These are phyloP conservation scores for Megaustenia siamemsis DNA, from an alignment of 2,888 invertebrate species.

Conservation along the genomic window DNA sequence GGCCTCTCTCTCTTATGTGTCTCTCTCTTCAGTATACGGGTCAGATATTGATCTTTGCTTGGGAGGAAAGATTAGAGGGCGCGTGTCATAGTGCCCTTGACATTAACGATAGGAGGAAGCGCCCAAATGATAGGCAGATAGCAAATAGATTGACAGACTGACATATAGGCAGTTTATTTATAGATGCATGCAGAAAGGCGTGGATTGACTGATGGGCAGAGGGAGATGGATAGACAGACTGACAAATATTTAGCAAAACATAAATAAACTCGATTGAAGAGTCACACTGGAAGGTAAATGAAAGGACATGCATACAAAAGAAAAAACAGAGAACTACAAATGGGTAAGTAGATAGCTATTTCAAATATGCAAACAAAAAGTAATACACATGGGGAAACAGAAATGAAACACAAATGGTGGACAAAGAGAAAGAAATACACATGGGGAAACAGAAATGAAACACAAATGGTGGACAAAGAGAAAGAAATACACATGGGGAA, in stretches of 20 bases:
- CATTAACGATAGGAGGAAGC: not conserved
- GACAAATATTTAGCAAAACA: not conserved
- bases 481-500: too few species aligned
- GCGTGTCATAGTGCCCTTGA: constrained; percentile 33
- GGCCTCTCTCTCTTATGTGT: not conserved
- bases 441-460: too few species aligned
- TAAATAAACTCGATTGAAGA: too few species aligned
- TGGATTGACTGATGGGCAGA: not conserved
- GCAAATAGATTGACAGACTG: not conserved
- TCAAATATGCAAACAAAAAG: not conserved
- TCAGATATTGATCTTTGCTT: constrained; percentile 16
- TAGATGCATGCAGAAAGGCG: not conserved
- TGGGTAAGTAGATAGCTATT: not conserved
- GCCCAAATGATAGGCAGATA: not conserved
- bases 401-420: too few species aligned
- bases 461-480: not conserved
- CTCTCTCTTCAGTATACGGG: not conserved
- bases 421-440: not conserved
- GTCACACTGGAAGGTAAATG: too few species aligned
- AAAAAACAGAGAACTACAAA: not conserved
- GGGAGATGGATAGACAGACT: not conserved
- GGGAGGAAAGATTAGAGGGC: not conserved
- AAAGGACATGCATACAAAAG: not conserved
- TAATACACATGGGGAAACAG: too few species aligned
- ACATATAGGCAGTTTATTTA: not conserved